Evolutionary conservation across 2,888 invertebrate species (phyloP).

Genomic region (Desoria tigrina): DNA sequence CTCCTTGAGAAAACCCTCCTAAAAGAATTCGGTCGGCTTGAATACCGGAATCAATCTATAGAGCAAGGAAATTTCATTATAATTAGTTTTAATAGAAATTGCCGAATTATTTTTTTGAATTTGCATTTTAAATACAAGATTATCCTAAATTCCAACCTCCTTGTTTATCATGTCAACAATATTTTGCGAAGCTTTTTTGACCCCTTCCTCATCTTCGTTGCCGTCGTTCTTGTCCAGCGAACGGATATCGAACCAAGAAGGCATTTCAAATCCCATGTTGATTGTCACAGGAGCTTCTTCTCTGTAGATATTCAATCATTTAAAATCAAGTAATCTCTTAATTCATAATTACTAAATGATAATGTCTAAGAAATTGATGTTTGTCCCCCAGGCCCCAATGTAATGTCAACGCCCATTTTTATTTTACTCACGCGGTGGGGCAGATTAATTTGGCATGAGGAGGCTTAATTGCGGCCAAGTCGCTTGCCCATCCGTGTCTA

Average conservation of each 20-base stretch:
- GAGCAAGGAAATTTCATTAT: neutral
- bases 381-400: neutral
- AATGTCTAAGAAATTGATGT: too few species aligned
- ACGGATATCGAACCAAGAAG: conserved; percentile 72
- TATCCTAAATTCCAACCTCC: conserved; percentile 38
- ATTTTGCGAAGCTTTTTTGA: conserved; percentile 39
- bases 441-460: conserved; percentile 89
- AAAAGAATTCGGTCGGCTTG: conserved; percentile 78
- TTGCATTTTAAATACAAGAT: neutral
- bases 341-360: neutral
- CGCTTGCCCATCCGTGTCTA: conserved; percentile 92
- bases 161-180: conserved; percentile 46
- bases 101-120: neutral
- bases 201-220: conserved; percentile 50
- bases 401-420: neutral
- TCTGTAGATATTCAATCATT: conserved; percentile 56
- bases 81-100: conserved; percentile 6
- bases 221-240: conserved; percentile 48
- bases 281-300: conserved; percentile 85
- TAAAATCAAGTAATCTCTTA: neutral
- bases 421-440: conserved; percentile 62
- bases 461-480: conserved; percentile 76
- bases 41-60: conserved; percentile 72
- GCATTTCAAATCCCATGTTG: conserved; percentile 89
- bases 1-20: conserved; percentile 97